A percentile compares a stretch with the other conserved stretches of the same genome.
phyloP scores from a whole-genome alignment of 1,140 invertebrate genomes.

The Drosophila pectinifera region DNA sequence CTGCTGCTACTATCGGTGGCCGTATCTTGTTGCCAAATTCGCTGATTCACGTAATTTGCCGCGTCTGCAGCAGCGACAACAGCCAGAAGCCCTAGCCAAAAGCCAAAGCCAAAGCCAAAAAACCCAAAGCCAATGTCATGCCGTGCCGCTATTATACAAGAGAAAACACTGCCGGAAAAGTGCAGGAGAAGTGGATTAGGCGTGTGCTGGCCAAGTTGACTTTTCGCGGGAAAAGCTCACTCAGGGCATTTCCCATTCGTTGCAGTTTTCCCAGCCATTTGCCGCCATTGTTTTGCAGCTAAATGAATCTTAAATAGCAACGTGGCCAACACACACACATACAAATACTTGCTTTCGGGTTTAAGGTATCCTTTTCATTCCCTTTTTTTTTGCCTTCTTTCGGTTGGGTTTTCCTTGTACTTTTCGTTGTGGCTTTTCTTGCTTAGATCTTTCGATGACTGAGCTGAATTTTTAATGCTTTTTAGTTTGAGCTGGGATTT shows the following conservation, averaged over 20 bases:
- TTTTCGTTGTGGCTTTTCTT: constrained; percentile 32
- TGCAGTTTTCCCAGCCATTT: constrained; percentile 15
- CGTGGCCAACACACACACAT: constrained; percentile 38
- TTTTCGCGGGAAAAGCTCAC: constrained; percentile 15
- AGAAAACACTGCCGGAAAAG: constrained; percentile 11
- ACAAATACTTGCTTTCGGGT: constrained; percentile 9
- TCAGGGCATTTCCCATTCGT: constrained; percentile 34
- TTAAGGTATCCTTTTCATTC: constrained; percentile 31
- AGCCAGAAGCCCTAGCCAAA: constrained; percentile 22
- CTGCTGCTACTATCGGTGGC: constrained; percentile 42
- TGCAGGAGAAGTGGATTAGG: constrained; percentile 15
- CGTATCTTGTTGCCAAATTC: constrained; percentile 67
- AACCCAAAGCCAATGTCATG: constrained; percentile 26
- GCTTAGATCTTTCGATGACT: constrained; percentile 57
- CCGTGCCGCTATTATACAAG: constrained; percentile 39
- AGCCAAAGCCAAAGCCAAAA: constrained; percentile 29
- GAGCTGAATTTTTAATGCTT: constrained; percentile 54
- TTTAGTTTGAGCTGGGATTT: constrained; percentile 14
- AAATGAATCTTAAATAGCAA: constrained; percentile 60
- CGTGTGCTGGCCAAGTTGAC: constrained; percentile 3
- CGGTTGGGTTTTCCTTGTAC: constrained; percentile 21
- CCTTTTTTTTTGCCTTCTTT: constrained; percentile 19
- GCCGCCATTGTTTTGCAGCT: constrained; percentile 48
- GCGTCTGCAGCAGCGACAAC: constrained; percentile 46
- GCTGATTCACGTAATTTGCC: constrained; percentile 62